Evolutionary conservation across 2,888 invertebrate species (phyloP).

Genomic region (Ceratothoa steindachneri): DNA sequence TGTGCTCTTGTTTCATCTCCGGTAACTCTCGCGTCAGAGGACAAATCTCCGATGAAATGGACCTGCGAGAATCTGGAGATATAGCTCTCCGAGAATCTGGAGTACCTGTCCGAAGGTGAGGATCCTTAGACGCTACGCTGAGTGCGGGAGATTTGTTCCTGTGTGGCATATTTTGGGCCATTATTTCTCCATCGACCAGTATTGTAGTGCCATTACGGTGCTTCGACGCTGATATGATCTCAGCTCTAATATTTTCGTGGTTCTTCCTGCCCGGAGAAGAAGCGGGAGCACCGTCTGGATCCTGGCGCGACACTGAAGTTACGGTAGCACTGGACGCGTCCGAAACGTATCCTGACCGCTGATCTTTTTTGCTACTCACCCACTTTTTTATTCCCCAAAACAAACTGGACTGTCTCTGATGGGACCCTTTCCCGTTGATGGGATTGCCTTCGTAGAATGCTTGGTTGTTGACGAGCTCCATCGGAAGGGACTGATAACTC

Average conservation of each 20-base stretch:
- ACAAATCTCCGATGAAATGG: background rate
- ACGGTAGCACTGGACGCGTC: background rate
- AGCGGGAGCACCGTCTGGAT: constrained; percentile 47
- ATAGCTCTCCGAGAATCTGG: constrained; percentile 18
- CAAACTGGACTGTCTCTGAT: constrained; percentile 13
- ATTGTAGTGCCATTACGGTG: constrained; percentile 25
- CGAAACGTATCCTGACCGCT: background rate
- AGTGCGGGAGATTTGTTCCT: background rate
- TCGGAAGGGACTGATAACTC: constrained; percentile 32
- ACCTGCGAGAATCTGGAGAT: constrained; percentile 6
- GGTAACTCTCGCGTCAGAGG: constrained; percentile 7
- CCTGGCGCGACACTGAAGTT: constrained; percentile 27
- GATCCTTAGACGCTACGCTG: background rate
- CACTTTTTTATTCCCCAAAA: constrained; percentile 35
- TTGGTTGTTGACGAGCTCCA: constrained; percentile 19
- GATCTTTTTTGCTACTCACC: constrained; percentile 21
- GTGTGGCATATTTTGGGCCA: background rate
- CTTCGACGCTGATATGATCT: constrained; percentile 34
- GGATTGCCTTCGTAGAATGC: background rate
- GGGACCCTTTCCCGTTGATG: background rate
- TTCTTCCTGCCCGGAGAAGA: constrained; percentile 25
- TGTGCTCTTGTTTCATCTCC: constrained; percentile 11
- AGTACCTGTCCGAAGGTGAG: constrained; percentile 19
- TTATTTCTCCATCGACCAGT: background rate
- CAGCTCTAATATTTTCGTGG: constrained; percentile 27